Percentiles rank a stretch among this genome's conserved stretches.
phyloP scores from a whole-genome alignment of 92 coral and sea anemone species.

The Bergia puertoricense region DNA sequence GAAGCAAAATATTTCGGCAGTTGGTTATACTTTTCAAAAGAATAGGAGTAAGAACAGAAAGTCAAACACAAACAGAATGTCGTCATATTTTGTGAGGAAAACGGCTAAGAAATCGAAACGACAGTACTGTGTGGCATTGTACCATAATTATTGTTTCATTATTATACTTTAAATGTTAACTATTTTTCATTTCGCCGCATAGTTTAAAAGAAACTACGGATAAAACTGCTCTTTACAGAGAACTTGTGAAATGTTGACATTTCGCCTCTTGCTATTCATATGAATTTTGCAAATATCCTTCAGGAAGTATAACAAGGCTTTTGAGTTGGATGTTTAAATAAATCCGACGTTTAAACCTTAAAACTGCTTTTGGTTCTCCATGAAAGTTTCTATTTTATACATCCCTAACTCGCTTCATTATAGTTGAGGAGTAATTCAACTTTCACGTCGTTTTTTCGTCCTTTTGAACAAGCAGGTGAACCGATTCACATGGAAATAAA shows the following conservation, averaged over 20 bases:
- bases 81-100: too few relatives aligned
- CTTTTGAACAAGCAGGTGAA: not conserved
- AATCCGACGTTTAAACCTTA: not conserved
- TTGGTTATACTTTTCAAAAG: too few relatives aligned
- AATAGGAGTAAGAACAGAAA: too few relatives aligned
- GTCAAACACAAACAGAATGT: too few relatives aligned
- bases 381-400: not conserved
- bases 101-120: too few relatives aligned
- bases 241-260: not conserved
- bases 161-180: not conserved
- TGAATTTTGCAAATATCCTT: not conserved
- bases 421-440: not conserved
- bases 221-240: not conserved
- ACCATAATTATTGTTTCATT: too few relatives aligned
- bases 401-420: not conserved
- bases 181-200: not conserved
- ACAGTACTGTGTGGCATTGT: too few relatives aligned
- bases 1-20: too few relatives aligned
- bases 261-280: not conserved
- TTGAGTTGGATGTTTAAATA: too few relatives aligned
- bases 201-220: not conserved
- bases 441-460: not conserved
- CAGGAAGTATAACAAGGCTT: not conserved
- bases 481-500: not conserved
- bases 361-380: not conserved